phyloP scores from a whole-genome alignment of 2,113 vertebrate genomes.

The Osmerus eperlanus region DNA sequence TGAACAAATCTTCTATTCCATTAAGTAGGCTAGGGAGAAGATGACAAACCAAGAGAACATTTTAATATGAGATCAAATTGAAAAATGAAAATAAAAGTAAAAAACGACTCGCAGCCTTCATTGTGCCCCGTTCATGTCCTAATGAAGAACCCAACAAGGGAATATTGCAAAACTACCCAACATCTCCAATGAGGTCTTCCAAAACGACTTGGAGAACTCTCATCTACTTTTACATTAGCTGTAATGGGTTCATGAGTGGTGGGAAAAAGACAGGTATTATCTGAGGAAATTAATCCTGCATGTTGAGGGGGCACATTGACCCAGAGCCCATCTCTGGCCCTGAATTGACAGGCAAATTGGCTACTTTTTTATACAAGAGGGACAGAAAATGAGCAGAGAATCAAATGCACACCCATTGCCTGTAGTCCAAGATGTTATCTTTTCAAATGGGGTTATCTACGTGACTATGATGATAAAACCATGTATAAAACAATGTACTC shows the following conservation, averaged over 20 bases:
- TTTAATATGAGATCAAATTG: too few species aligned
- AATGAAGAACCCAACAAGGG: too few species aligned
- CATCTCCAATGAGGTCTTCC: not conserved
- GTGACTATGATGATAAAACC: not conserved
- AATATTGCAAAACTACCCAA: too few species aligned
- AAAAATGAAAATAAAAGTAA: too few species aligned
- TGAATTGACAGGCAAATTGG: conserved; percentile 27
- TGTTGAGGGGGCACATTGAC: conserved; percentile 38
- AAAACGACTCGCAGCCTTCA: too few species aligned
- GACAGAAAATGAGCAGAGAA: not conserved
- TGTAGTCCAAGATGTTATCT: conserved; percentile 3
- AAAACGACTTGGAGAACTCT: not conserved
- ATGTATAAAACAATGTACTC: too few species aligned
- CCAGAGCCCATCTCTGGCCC: conserved; percentile 3
- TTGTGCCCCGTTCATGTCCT: too few species aligned
- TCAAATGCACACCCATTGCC: not conserved
- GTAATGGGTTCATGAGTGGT: conserved; percentile 30
- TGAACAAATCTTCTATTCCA: too few species aligned
- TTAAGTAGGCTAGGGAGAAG: too few species aligned
- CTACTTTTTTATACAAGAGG: conserved; percentile 10
- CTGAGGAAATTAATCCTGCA: conserved; percentile 29
- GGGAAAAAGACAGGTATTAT: conserved; percentile 23
- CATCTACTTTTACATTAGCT: conserved; percentile 5
- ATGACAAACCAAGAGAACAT: too few species aligned
- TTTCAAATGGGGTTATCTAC: not conserved